These are phyloP conservation scores for Nomada hirtipes DNA, from an alignment of 2,888 invertebrate genomes.

Conservation along the genomic window DNA sequence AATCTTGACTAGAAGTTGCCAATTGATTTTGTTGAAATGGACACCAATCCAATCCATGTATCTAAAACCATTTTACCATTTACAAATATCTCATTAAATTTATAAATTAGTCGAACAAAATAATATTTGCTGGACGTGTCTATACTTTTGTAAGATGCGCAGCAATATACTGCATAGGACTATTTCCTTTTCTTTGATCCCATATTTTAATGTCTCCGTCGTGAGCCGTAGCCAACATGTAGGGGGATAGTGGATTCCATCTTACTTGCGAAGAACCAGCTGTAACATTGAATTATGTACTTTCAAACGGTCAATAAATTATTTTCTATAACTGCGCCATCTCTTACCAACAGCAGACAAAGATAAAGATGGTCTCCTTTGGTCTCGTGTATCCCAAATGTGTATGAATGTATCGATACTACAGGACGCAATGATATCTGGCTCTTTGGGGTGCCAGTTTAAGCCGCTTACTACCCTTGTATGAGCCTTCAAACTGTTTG, in stretches of 20 bases:
- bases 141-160: slow-evolving; percentile 91
- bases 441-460: slow-evolving; percentile 94
- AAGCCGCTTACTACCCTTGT: slow-evolving; percentile 95
- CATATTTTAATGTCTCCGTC: slow-evolving; percentile 98
- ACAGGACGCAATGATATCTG: slow-evolving; percentile 93
- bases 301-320: neutral
- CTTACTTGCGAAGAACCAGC: slow-evolving; percentile 97
- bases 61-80: slow-evolving; percentile 85
- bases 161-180: slow-evolving; percentile 96
- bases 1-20: slow-evolving; percentile 97
- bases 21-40: slow-evolving; percentile 93
- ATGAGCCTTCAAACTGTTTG: slow-evolving; percentile 91
- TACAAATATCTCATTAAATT: slow-evolving; percentile 22
- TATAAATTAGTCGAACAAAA: neutral
- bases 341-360: slow-evolving; percentile 93
- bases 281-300: slow-evolving; percentile 74
- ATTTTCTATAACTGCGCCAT: neutral
- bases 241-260: slow-evolving; percentile 94
- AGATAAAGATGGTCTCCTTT: slow-evolving; percentile 92
- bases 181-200: slow-evolving; percentile 95
- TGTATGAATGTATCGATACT: slow-evolving; percentile 97
- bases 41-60: slow-evolving; percentile 98
- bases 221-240: slow-evolving; percentile 96
- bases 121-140: neutral
- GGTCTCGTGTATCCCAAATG: slow-evolving; percentile 96